Conservation (phyloP, 37 sponge, comb jelly and placozoan species). For the Aplysina aerophoba region DNA sequence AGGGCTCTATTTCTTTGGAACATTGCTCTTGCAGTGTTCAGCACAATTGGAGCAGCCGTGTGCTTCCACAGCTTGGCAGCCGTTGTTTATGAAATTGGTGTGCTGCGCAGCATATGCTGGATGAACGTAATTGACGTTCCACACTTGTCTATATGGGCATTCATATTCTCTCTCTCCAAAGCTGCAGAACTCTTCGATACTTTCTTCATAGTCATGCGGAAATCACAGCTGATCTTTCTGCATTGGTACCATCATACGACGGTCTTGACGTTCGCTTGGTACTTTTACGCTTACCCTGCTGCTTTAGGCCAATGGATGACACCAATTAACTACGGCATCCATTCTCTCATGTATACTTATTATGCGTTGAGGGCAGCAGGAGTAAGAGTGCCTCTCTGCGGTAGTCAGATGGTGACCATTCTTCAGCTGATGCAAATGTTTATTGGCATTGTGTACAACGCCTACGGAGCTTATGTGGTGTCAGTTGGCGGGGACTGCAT, state of each 20-base stretch:
- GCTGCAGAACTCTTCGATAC: constrained; percentile 77
- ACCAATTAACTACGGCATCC: constrained; percentile 69
- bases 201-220: constrained; percentile 68
- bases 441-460: constrained; percentile 39
- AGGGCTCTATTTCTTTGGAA: constrained; percentile 20
- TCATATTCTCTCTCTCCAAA: constrained; percentile 70
- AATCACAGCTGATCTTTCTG: constrained; percentile 72
- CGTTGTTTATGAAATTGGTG: constrained; percentile 14
- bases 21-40: neutral
- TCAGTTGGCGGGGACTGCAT: constrained; percentile 9
- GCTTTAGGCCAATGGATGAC: constrained; percentile 54
- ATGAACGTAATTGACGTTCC: neutral
- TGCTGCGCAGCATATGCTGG: constrained; percentile 32
- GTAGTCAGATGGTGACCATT: constrained; percentile 53
- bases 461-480: neutral
- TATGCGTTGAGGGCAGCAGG: constrained; percentile 69
- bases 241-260: constrained; percentile 90
- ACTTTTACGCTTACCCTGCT: constrained; percentile 1
- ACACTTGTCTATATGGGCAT: constrained; percentile 34
- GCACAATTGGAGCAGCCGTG: constrained; percentile 17
- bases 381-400: constrained; percentile 32
- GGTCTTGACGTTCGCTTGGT: constrained; percentile 49
- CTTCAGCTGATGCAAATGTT: constrained; percentile 78
- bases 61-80: constrained; percentile 3
- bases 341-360: constrained; percentile 83